Evolutionary conservation across 2,113 vertebrate genomes (phyloP).

Genomic region (Ptilorrhoa leucosticta): DNA sequence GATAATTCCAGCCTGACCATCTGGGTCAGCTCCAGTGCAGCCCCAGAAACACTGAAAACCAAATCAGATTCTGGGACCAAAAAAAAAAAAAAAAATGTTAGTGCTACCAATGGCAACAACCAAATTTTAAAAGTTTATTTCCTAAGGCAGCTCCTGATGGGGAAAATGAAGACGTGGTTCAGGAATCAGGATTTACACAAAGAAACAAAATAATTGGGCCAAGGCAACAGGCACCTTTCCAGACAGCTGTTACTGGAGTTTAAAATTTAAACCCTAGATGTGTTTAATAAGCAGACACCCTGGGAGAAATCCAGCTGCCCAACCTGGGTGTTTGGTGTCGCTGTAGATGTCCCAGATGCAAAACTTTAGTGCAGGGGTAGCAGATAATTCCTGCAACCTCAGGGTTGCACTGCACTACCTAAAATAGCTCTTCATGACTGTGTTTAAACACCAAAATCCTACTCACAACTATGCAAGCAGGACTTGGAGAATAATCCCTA

Average conservation of each 20-base stretch:
- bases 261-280: neutral
- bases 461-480: accelerated
- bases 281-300: neutral
- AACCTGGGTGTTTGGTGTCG: accelerated
- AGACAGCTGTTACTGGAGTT: neutral
- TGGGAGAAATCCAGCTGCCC: neutral
- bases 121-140: neutral
- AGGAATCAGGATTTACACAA: neutral
- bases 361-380: accelerated
- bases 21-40: neutral
- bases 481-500: neutral
- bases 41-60: neutral
- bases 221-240: neutral
- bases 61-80: neutral
- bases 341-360: neutral
- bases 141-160: neutral
- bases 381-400: neutral
- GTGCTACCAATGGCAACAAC: accelerated
- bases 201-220: neutral
- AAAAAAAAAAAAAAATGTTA: accelerated
- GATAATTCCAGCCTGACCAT: accelerated
- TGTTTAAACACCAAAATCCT: neutral
- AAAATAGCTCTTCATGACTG: neutral
- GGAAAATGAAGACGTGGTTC: neutral
- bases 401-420: neutral